These are phyloP conservation scores for Dromococcyx pavoninus DNA, from an alignment of 2,797 vertebrate species.

Conservation along the genomic window DNA sequence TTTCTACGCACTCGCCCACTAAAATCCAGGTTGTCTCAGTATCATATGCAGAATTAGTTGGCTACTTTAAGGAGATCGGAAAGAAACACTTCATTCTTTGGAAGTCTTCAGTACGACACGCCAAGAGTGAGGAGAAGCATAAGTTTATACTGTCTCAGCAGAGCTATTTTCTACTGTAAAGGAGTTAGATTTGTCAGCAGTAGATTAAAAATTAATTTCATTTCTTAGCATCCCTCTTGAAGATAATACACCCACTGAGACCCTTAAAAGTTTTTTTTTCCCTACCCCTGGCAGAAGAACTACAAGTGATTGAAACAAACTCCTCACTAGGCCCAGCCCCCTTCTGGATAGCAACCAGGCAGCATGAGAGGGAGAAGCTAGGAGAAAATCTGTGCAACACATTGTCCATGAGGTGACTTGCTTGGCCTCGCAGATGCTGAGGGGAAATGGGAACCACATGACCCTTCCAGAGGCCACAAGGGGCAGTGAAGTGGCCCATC, in stretches of 20 bases:
- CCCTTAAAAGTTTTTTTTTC: background rate
- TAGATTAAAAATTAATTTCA: background rate
- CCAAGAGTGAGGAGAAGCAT: background rate
- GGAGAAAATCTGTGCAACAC: background rate
- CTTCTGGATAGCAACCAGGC: background rate
- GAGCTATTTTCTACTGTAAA: background rate
- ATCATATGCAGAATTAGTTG: background rate
- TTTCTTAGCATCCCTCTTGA: background rate
- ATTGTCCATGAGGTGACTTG: accelerated
- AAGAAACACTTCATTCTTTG: background rate
- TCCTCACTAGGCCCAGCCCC: background rate
- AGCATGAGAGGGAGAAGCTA: background rate
- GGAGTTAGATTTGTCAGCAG: background rate
- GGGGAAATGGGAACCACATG: accelerated
- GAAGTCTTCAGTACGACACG: background rate
- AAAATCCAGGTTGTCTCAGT: background rate
- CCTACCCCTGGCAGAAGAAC: background rate
- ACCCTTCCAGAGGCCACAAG: background rate
- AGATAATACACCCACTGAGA: background rate
- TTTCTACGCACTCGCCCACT: background rate
- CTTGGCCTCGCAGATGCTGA: background rate
- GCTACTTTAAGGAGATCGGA: background rate
- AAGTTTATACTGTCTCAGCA: background rate
- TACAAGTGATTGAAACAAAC: background rate
- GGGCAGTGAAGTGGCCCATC: background rate